phyloP scores from a whole-genome alignment of 2,113 vertebrate genomes.

The Apteryx owenii region DNA sequence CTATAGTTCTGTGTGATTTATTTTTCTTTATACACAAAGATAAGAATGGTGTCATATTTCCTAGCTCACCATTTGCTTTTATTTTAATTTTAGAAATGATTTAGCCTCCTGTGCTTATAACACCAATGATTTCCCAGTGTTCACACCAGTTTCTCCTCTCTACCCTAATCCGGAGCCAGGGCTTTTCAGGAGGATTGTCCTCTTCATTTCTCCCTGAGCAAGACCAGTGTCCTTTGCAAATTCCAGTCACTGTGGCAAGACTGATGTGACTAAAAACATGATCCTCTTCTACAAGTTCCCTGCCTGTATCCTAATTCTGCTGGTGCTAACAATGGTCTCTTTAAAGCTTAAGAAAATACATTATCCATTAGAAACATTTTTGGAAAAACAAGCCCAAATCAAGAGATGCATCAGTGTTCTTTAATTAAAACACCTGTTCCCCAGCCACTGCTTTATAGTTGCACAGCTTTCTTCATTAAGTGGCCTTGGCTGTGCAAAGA shows the following conservation, averaged over 20 bases:
- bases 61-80: neutral
- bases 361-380: neutral
- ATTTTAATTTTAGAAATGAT: neutral
- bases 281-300: neutral
- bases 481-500: neutral
- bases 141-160: neutral
- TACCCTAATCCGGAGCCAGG: neutral
- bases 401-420: neutral
- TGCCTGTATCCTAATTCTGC: neutral
- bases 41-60: neutral
- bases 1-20: neutral
- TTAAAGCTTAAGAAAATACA: neutral
- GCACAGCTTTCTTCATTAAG: neutral
- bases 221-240: neutral
- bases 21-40: neutral
- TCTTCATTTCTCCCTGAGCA: constrained; percentile 29
- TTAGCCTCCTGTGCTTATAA: neutral
- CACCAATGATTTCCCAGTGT: neutral
- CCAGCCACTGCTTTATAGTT: neutral
- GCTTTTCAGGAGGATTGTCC: neutral
- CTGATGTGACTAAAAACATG: neutral
- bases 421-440: neutral
- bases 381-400: neutral
- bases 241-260: neutral
- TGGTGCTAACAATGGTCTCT: neutral